Base-by-base conservation (phyloP, 2,888 invertebrate genomes). In the Mythimna vitellina region DNA sequence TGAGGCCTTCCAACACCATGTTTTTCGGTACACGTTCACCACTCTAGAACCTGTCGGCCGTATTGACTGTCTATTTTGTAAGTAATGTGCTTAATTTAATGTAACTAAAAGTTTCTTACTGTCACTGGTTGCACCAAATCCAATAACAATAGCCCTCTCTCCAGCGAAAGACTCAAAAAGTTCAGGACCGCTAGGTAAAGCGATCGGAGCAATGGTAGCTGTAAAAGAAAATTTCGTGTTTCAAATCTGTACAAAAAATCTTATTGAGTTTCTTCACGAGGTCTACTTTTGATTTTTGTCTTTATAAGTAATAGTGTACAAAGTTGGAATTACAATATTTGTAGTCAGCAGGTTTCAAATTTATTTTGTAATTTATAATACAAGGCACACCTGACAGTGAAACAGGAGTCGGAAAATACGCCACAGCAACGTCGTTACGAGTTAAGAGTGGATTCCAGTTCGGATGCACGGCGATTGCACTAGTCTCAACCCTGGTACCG, bases 401-500 rank as follows among this genome's bases (percentile, higher is more conserved):
- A 5, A 93, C 89, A 0, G 74, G 1, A 6, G 2, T 65, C 3
- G 91, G 83, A 29, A 94, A 77, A 70, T 89, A 90, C n/a, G 92
- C 88, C 0, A 93, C 72, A 46, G 88, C 92, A 9, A 93, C 77
- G 69, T 94, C 93, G 56, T 93, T 92, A 5, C 89, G 86, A 56
- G 83, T 76, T 0, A 90, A 67, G 0, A 20, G 0, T 0, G 93
- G 92, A 2, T 61, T 53, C 91, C 92, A 94, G 57, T 75, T 83
- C 1, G 89, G 86, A 67, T 93, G 93, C 58, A 78, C 54, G 3
- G 76, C 82, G 0, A 93, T 89, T 0, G 74, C 84, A 46, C 85
- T 88, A 35, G 89, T 89, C 0, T 88, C 75, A 10, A 89, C n/a
- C 62, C 93, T 89, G 2, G 73, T 83, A 10, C 93, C 93, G 4